A percentile compares a stretch with the other conserved stretches of the same genome.
Conservation (phyloP, 2,888 invertebrate genomes). For the Caenorhabditis auriculariae region DNA sequence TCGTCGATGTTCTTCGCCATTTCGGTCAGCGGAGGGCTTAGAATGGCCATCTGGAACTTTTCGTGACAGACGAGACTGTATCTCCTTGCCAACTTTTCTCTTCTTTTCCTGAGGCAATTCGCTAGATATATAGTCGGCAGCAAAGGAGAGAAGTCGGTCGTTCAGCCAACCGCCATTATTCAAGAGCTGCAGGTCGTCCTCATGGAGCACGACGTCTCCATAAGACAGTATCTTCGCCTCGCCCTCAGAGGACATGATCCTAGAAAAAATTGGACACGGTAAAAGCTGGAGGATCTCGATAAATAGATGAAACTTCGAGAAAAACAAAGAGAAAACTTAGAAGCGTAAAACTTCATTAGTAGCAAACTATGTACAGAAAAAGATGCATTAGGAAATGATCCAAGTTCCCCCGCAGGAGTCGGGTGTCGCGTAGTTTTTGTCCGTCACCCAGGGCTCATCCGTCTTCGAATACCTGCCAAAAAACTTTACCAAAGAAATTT, state of each 20-base stretch:
- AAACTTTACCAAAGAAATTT: conserved; percentile 3
- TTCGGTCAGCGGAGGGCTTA: conserved; percentile 21
- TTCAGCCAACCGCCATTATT: conserved; percentile 36
- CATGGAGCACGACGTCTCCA: conserved; percentile 5
- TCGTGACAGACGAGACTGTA: background rate
- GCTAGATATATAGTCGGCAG: conserved; percentile 25
- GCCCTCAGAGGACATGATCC: conserved; percentile 1
- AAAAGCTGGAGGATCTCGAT: background rate
- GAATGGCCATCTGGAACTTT: conserved; percentile 7
- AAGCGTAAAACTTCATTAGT: background rate
- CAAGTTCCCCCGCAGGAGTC: conserved; percentile 18
- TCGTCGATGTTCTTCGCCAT: conserved; percentile 8
- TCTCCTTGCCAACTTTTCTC: background rate
- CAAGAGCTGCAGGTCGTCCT: conserved; percentile 17
- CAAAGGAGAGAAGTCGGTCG: conserved; percentile 40
- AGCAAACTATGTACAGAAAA: background rate
- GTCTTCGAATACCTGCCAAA: conserved; percentile 9
- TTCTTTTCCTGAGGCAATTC: conserved; percentile 3
- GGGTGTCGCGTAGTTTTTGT: conserved; percentile 8
- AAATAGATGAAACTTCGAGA: too few relatives aligned
- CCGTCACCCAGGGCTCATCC: conserved; percentile 29
- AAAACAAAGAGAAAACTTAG: too few relatives aligned
- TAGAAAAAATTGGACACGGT: background rate
- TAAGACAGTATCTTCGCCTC: background rate
- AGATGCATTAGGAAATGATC: conserved; percentile 1